Evolutionary conservation across 2,797 vertebrate species (phyloP).

Genomic region (Telmatherina bonti): DNA sequence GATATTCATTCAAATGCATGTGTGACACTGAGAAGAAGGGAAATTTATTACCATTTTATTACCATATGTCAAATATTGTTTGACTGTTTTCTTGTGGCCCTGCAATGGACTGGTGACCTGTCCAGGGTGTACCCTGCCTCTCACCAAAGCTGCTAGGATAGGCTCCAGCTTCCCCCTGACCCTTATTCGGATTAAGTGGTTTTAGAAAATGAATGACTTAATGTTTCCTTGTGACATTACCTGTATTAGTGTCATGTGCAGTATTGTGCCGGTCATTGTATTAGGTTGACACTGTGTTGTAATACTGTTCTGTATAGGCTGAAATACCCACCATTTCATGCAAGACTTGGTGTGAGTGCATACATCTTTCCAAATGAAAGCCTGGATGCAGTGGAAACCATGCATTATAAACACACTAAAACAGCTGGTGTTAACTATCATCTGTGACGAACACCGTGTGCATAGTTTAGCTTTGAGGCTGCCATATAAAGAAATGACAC

Average conservation of each 20-base stretch:
- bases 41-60: slow-evolving; percentile 29
- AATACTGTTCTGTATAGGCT: slow-evolving; percentile 8
- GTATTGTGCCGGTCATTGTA: slow-evolving; percentile 1
- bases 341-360: slow-evolving; percentile 12
- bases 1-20: slow-evolving; percentile 35
- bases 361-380: slow-evolving; percentile 14
- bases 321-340: slow-evolving; percentile 7
- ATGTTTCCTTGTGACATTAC: slow-evolving; percentile 33
- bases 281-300: not conserved
- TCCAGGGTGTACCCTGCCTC: too few relatives aligned
- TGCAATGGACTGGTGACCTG: too few relatives aligned
- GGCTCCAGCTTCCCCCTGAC: too few relatives aligned
- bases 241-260: not conserved
- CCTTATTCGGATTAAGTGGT: too few relatives aligned
- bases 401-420: slow-evolving; percentile 24
- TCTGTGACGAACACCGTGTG: slow-evolving; percentile 41
- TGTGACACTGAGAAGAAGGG: slow-evolving; percentile 23
- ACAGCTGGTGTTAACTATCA: slow-evolving; percentile 10
- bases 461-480: slow-evolving; percentile 50
- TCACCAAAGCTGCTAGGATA: too few relatives aligned
- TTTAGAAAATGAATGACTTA: too few relatives aligned
- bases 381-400: slow-evolving; percentile 28
- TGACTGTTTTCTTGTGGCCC: slow-evolving; percentile 34
- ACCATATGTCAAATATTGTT: slow-evolving; percentile 16
- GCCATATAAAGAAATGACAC: slow-evolving; percentile 34